A percentile compares a stretch with the other conserved stretches of the same genome.
Conservation (phyloP, 2,797 vertebrate species). For the Rachycentron canadum region DNA sequence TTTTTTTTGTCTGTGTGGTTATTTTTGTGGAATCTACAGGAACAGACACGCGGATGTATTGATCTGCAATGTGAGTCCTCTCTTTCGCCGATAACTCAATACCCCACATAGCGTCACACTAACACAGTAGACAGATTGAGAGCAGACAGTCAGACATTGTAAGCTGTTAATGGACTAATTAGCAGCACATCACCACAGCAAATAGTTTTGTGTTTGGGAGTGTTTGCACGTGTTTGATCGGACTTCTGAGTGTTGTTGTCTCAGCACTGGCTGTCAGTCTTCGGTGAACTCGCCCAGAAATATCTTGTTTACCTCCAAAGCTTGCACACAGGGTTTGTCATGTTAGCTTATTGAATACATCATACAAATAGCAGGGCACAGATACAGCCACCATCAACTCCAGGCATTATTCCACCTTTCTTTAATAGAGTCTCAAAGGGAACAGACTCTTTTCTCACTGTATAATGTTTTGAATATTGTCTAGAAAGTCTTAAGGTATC, state of each 20-base stretch:
- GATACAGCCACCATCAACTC: background rate
- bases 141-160: constrained; percentile 38
- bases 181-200: constrained; percentile 20
- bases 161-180: constrained; percentile 58
- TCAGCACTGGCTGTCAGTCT: background rate
- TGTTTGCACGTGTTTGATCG: background rate
- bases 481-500: too few relatives aligned
- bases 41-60: constrained; percentile 47
- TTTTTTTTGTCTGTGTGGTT: background rate
- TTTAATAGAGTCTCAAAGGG: background rate
- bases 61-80: constrained; percentile 64
- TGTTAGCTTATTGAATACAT: background rate
- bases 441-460: background rate
- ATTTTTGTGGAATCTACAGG: constrained; percentile 28
- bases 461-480: background rate
- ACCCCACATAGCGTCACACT: constrained; percentile 22
- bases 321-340: constrained; percentile 1
- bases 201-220: constrained; percentile 11
- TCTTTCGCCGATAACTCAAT: constrained; percentile 51
- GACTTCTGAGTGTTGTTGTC: constrained; percentile 1
- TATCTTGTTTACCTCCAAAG: background rate
- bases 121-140: constrained; percentile 19
- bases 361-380: background rate
- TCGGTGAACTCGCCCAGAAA: background rate
- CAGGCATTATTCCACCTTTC: background rate